A percentile compares a stretch with the other conserved stretches of the same genome.
These are phyloP conservation scores for Dicroscelio sp. DNA, from an alignment of 2,888 invertebrate species.

Conservation along the genomic window DNA sequence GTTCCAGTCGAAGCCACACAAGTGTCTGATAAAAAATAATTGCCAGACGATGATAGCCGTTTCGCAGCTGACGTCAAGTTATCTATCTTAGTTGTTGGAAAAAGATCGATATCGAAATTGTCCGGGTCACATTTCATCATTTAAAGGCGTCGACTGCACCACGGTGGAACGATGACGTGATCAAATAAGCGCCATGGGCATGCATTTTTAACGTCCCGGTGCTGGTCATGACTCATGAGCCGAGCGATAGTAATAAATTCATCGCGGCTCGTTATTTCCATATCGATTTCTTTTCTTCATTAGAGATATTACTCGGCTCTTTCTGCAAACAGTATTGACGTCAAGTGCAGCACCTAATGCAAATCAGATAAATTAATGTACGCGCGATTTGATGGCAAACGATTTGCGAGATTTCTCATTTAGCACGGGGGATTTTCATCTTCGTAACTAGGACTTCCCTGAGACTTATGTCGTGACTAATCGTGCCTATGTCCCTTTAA, in stretches of 20 bases:
- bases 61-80: slow-evolving; percentile 42
- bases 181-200: slow-evolving; percentile 58
- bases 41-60: slow-evolving; percentile 39
- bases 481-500: neutral
- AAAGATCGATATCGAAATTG: slow-evolving; percentile 69
- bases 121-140: slow-evolving; percentile 63
- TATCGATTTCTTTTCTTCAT: slow-evolving; percentile 64
- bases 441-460: neutral
- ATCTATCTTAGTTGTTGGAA: slow-evolving; percentile 50
- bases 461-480: slow-evolving; percentile 14
- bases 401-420: slow-evolving; percentile 18
- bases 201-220: slow-evolving; percentile 57
- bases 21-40: slow-evolving; percentile 57
- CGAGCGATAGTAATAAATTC: slow-evolving; percentile 54
- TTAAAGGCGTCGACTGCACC: slow-evolving; percentile 35
- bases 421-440: neutral
- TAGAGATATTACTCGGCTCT: slow-evolving; percentile 10
- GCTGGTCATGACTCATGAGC: slow-evolving; percentile 35
- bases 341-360: slow-evolving; percentile 5
- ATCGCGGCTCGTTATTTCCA: slow-evolving; percentile 48
- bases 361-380: slow-evolving; percentile 31
- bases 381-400: too few species aligned
- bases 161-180: slow-evolving; percentile 63
- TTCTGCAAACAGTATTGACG: neutral
- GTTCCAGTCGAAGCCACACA: neutral